Evolutionary conservation across 2,113 vertebrate species (phyloP).

Genomic region (Myotis lucifugus): DNA sequence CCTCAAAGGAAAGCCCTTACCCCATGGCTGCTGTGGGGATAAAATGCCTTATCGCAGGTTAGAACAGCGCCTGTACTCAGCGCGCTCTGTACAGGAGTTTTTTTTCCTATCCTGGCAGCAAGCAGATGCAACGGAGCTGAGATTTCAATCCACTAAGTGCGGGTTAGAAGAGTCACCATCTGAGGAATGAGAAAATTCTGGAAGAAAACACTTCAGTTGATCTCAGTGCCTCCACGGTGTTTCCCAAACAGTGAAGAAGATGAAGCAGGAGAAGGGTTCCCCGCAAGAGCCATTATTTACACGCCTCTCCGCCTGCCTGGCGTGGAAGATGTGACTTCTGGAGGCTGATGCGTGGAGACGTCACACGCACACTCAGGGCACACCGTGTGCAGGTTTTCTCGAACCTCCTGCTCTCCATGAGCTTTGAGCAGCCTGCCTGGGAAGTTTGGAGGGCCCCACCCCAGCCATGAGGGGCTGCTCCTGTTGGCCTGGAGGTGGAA

Average conservation of each 20-base stretch:
- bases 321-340: not conserved
- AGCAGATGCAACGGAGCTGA: not conserved
- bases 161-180: not conserved
- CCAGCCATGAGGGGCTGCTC: not conserved
- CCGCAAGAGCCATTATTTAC: not conserved
- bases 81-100: not conserved
- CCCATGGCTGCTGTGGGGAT: not conserved
- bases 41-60: not conserved
- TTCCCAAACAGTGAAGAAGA: not conserved
- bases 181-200: not conserved
- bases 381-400: not conserved
- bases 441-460: not conserved
- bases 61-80: not conserved
- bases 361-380: not conserved
- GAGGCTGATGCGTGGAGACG: not conserved
- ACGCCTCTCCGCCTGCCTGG: not conserved
- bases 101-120: not conserved
- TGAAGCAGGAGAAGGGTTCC: not conserved
- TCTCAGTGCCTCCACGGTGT: not conserved
- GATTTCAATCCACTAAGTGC: not conserved
- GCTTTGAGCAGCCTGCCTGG: not conserved
- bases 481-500: not conserved
- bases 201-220: not conserved
- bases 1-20: not conserved
- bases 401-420: accelerated